A percentile compares a stretch with the other conserved stretches of the same genome.
phyloP scores from a whole-genome alignment of 2,888 invertebrate genomes.

The Gastracanthus pulcherrimus region DNA sequence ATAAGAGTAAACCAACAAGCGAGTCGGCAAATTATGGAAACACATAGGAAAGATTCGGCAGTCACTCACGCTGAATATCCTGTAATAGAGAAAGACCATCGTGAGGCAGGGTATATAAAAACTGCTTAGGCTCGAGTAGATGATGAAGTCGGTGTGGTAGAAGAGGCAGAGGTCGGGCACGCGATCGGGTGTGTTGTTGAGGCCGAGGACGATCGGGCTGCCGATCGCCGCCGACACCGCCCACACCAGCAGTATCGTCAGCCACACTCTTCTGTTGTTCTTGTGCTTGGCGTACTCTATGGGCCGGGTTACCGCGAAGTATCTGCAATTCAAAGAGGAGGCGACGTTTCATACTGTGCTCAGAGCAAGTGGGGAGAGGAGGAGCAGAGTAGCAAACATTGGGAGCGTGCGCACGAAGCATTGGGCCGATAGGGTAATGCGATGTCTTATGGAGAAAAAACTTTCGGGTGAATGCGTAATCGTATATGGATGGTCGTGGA shows the following conservation, averaged over 20 bases:
- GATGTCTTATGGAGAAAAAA: no score
- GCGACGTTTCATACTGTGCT: not conserved
- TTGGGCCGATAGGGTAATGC: no score
- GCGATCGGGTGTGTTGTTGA: constrained; percentile 94
- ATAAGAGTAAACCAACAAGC: no score
- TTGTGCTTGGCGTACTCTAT: constrained; percentile 97
- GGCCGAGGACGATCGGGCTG: constrained; percentile 95
- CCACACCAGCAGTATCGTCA: constrained; percentile 98
- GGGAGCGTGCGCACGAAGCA: no score
- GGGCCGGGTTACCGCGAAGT: constrained; percentile 98
- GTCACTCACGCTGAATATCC: constrained; percentile 93
- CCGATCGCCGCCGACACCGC: constrained; percentile 96
- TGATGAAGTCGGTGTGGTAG: constrained; percentile 98
- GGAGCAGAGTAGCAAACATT: no score
- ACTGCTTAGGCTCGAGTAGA: constrained; percentile 98
- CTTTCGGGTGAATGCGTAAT: no score
- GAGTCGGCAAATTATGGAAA: no score
- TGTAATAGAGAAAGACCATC: constrained; percentile 98
- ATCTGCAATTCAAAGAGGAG: constrained; percentile 82
- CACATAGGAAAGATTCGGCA: not conserved
- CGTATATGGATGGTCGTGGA: no score
- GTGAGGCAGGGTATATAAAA: constrained; percentile 99
- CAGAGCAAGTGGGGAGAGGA: no score
- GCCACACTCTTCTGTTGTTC: constrained; percentile 95
- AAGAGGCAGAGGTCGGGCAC: constrained; percentile 93